A percentile compares a stretch with the other conserved stretches of the same genome.
Conservation (phyloP, 2,797 vertebrate genomes). For the Pygocentrus nattereri region DNA sequence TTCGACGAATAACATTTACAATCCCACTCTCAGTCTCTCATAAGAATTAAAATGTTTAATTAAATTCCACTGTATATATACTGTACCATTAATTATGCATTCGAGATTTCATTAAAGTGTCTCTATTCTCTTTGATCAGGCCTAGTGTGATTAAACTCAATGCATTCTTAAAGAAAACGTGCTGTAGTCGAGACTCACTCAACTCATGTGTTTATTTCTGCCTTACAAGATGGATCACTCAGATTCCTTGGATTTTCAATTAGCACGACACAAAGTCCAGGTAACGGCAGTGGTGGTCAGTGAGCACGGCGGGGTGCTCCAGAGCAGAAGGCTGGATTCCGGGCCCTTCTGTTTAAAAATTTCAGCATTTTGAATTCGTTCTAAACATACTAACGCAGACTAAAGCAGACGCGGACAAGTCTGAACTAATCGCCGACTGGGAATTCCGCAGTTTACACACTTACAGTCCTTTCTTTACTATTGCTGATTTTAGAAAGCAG, state of each 20-base stretch:
- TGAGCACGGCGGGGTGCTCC: too few species aligned
- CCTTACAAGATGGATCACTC: conserved; percentile 25
- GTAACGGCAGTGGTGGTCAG: neutral
- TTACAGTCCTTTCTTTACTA: neutral
- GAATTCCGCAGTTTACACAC: neutral
- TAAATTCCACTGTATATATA: conserved; percentile 78
- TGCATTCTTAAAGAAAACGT: conserved; percentile 61
- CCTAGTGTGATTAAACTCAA: conserved; percentile 69
- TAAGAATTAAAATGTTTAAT: conserved; percentile 72
- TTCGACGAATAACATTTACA: neutral
- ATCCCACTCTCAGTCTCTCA: conserved; percentile 61
- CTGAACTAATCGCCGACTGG: neutral
- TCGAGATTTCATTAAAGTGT: conserved; percentile 84
- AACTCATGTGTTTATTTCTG: conserved; percentile 47
- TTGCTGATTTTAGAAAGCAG: neutral
- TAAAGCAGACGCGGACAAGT: neutral
- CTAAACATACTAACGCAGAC: neutral
- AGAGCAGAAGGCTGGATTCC: neutral
- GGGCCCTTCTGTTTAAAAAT: neutral
- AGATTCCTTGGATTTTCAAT: conserved; percentile 39
- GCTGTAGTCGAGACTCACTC: conserved; percentile 30
- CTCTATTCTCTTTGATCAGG: conserved; percentile 81
- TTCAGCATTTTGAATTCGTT: neutral
- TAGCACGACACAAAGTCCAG: conserved; percentile 22
- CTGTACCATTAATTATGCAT: conserved; percentile 81